Evolutionary conservation across 2,113 vertebrate genomes (phyloP).

Genomic region (Crocuta crocuta): DNA sequence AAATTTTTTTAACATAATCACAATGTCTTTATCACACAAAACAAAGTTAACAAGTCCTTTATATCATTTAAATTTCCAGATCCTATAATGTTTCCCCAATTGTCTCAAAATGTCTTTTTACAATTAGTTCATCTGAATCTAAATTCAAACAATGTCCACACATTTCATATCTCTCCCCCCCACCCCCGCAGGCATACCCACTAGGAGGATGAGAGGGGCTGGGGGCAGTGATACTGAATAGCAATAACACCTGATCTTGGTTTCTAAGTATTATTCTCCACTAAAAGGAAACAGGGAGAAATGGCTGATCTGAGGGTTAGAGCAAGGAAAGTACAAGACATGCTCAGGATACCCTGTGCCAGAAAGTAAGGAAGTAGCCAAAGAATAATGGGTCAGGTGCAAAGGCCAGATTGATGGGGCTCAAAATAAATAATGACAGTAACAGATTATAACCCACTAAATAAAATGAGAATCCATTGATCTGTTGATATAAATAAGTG

Average conservation of each 20-base stretch:
- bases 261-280: not conserved
- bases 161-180: not conserved
- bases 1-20: not conserved
- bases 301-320: not conserved
- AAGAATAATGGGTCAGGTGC: not conserved
- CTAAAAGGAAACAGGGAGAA: not conserved
- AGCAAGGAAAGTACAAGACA: not conserved
- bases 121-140: not conserved
- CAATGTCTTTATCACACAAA: not conserved
- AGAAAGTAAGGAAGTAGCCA: not conserved
- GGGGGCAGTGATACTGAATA: not conserved
- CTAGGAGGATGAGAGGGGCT: not conserved
- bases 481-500: slow-evolving; percentile 42
- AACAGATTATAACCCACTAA: slow-evolving; percentile 5
- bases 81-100: slow-evolving; percentile 10
- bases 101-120: slow-evolving; percentile 33
- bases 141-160: not conserved
- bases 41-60: slow-evolving; percentile 16
- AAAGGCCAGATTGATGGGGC: not conserved
- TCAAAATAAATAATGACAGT: slow-evolving; percentile 58
- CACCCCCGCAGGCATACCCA: not conserved
- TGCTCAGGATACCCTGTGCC: not conserved
- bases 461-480: slow-evolving; percentile 40
- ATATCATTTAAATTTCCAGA: not conserved
- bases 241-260: not conserved